Conservation (phyloP, 2,888 invertebrate species). For the Drosophila yooni region DNA sequence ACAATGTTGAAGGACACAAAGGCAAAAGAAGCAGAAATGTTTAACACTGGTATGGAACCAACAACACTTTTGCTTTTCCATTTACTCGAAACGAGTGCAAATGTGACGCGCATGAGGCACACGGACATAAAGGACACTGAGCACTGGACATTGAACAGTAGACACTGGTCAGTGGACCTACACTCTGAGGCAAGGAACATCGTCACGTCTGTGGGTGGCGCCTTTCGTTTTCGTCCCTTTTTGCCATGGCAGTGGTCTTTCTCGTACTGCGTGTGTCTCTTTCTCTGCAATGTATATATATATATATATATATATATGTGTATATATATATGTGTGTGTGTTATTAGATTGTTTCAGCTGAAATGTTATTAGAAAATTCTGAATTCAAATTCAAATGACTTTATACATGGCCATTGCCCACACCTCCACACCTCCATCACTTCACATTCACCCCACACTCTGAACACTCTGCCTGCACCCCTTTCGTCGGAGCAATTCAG, state of each 20-base stretch:
- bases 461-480: conserved; percentile 16
- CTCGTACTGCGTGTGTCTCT: conserved; percentile 31
- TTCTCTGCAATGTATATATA: conserved; percentile 27
- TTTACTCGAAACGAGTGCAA: conserved; percentile 26
- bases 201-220: conserved; percentile 64
- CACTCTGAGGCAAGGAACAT: conserved; percentile 28
- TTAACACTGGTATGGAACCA: conserved; percentile 26
- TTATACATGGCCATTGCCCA: conserved; percentile 58
- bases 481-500: conserved; percentile 22
- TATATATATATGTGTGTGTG: conserved; percentile 46
- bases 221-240: conserved; percentile 68
- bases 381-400: conserved; percentile 82
- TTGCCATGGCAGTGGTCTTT: conserved; percentile 43
- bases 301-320: conserved; percentile 35
- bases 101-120: conserved; percentile 6
- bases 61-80: conserved; percentile 77
- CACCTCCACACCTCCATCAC: background rate
- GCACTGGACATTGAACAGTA: conserved; percentile 7
- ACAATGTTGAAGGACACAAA: conserved; percentile 58
- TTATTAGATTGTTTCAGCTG: conserved; percentile 79
- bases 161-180: conserved; percentile 9
- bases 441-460: background rate
- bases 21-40: conserved; percentile 35
- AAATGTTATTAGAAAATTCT: conserved; percentile 81
- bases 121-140: conserved; percentile 12